phyloP scores from a whole-genome alignment of 2,113 vertebrate genomes.

The Proteles cristata region DNA sequence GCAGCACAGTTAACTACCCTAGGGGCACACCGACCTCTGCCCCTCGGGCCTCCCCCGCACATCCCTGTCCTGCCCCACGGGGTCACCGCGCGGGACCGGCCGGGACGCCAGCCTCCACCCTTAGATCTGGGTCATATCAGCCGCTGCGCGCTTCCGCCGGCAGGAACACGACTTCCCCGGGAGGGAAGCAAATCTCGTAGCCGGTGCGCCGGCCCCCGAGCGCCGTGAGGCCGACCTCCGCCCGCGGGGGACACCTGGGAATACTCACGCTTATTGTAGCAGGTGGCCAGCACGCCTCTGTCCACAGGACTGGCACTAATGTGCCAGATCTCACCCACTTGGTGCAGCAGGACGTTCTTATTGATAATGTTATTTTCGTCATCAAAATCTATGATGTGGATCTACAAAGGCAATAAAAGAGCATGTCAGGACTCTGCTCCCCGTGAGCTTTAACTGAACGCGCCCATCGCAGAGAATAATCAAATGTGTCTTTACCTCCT shows the following conservation, averaged over 20 bases:
- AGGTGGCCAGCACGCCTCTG: conserved; percentile 95
- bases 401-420: conserved; percentile 88
- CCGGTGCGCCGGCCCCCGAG: fast-evolving
- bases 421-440: conserved; percentile 63
- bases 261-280: conserved; percentile 97
- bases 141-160: not conserved
- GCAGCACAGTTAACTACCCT: fast-evolving
- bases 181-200: fast-evolving
- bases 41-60: fast-evolving
- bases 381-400: conserved; percentile 99
- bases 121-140: fast-evolving
- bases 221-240: fast-evolving
- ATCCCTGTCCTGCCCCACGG: fast-evolving
- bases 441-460: conserved; percentile 22
- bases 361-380: conserved; percentile 99
- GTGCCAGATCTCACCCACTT: conserved; percentile 98
- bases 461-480: not conserved
- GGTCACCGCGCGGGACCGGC: no score
- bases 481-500: not conserved
- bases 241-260: fast-evolving
- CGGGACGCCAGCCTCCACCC: not conserved
- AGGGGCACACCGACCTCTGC: not conserved
- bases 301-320: conserved; percentile 96
- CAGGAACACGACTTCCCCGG: not conserved
- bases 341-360: conserved; percentile 98